phyloP scores from a whole-genome alignment of 2,797 vertebrate species.

The Loriculus beryllinus region DNA sequence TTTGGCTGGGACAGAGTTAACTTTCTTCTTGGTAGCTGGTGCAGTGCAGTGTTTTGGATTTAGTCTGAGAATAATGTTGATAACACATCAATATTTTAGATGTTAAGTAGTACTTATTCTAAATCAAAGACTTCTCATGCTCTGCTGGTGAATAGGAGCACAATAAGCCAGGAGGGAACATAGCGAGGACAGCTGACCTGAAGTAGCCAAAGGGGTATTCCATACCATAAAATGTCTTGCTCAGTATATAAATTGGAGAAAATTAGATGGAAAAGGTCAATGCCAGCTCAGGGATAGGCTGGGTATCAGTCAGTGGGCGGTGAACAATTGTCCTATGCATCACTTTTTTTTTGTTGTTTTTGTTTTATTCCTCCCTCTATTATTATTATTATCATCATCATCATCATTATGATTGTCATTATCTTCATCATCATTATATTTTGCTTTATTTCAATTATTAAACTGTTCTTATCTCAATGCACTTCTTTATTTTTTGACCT shows the following conservation, averaged over 20 bases:
- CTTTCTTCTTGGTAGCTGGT: neutral
- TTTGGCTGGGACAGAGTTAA: neutral
- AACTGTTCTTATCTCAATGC: neutral
- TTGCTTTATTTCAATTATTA: neutral
- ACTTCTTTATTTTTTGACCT: neutral
- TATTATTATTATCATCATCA: neutral
- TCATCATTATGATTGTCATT: neutral
- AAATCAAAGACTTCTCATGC: neutral
- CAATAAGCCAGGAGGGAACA: neutral
- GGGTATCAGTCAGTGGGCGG: neutral
- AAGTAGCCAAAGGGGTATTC: neutral
- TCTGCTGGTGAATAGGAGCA: neutral
- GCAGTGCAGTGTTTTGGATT: neutral
- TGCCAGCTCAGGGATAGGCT: neutral
- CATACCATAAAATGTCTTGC: neutral
- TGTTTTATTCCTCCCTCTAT: neutral
- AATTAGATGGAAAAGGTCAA: neutral
- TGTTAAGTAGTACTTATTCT: neutral
- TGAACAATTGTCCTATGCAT: neutral
- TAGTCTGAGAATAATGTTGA: neutral
- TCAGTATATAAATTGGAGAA: neutral
- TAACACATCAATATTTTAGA: neutral
- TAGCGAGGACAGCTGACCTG: neutral
- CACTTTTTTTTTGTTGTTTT: neutral
- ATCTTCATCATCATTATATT: neutral